phyloP scores from a whole-genome alignment of 2,888 invertebrate genomes.

The Sericinus montela region DNA sequence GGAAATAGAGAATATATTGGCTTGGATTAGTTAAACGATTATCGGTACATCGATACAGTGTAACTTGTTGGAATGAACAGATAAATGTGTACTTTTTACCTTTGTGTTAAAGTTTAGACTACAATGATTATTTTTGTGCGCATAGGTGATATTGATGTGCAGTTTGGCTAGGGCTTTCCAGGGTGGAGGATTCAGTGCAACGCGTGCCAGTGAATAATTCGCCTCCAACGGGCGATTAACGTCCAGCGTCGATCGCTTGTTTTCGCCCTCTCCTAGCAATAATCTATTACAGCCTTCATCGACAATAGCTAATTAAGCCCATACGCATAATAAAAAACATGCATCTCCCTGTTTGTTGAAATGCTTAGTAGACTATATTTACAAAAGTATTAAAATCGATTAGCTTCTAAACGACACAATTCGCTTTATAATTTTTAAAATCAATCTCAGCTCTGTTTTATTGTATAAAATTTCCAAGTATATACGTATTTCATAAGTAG shows the following conservation, averaged over 20 bases:
- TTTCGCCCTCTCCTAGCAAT: constrained; percentile 39
- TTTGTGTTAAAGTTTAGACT: constrained; percentile 25
- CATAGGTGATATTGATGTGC: constrained; percentile 24
- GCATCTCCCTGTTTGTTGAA: constrained; percentile 12
- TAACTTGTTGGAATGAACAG: constrained; percentile 19
- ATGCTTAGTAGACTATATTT: constrained; percentile 12
- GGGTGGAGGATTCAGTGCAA: constrained; percentile 62
- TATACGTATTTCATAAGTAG: too few species aligned
- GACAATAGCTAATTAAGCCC: constrained; percentile 18
- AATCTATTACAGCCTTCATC: constrained; percentile 18
- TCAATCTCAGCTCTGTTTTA: too few species aligned
- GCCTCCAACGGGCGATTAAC: constrained; percentile 75
- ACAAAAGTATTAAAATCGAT: constrained; percentile 7
- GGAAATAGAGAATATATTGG: constrained; percentile 74
- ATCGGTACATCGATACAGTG: constrained; percentile 24
- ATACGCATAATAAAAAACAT: constrained; percentile 15
- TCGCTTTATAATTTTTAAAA: background rate
- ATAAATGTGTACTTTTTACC: constrained; percentile 22
- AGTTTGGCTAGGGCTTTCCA: constrained; percentile 43
- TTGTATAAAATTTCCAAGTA: too few species aligned
- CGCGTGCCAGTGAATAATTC: constrained; percentile 77
- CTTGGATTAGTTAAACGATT: constrained; percentile 71
- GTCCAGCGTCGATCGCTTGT: constrained; percentile 55
- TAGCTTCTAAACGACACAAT: constrained; percentile 3
- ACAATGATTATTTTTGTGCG: constrained; percentile 11